Evolutionary conservation across 2,888 invertebrate genomes (phyloP).

Genomic region (Temnothorax unifasciatus): DNA sequence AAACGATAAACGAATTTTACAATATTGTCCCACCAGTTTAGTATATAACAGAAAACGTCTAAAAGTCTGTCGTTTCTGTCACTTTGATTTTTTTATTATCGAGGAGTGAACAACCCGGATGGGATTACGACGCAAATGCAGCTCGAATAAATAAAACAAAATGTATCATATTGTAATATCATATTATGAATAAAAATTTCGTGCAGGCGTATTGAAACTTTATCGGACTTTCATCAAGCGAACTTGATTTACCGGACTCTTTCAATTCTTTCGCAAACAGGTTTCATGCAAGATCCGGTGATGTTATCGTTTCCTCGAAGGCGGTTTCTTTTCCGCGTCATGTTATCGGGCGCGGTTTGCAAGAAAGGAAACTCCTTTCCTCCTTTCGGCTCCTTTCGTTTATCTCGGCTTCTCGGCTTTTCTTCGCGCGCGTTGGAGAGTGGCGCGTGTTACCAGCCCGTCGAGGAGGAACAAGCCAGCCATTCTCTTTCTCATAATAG

Average conservation of each 20-base stretch:
- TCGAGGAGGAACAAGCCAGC: slow-evolving; percentile 31
- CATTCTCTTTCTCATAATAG: slow-evolving; percentile 41
- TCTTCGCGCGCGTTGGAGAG: slow-evolving; percentile 60
- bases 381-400: slow-evolving; percentile 38
- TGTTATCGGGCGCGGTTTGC: slow-evolving; percentile 45
- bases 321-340: slow-evolving; percentile 21
- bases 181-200: not conserved
- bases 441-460: slow-evolving; percentile 27
- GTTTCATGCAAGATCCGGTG: not conserved
- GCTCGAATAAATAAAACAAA: not conserved
- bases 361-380: slow-evolving; percentile 61
- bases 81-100: not conserved
- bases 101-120: not conserved
- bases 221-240: not conserved
- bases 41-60: not conserved
- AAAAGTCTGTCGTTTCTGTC: not conserved
- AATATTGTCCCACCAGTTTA: not conserved
- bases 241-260: not conserved
- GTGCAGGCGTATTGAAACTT: not conserved
- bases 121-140: not conserved
- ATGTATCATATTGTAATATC: not conserved
- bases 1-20: not conserved
- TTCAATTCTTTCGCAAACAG: not conserved
- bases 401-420: slow-evolving; percentile 53
- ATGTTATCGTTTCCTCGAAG: slow-evolving; percentile 12